phyloP scores from a whole-genome alignment of 64 coral and sea anemone genomes.

The Anthopleura sola region DNA sequence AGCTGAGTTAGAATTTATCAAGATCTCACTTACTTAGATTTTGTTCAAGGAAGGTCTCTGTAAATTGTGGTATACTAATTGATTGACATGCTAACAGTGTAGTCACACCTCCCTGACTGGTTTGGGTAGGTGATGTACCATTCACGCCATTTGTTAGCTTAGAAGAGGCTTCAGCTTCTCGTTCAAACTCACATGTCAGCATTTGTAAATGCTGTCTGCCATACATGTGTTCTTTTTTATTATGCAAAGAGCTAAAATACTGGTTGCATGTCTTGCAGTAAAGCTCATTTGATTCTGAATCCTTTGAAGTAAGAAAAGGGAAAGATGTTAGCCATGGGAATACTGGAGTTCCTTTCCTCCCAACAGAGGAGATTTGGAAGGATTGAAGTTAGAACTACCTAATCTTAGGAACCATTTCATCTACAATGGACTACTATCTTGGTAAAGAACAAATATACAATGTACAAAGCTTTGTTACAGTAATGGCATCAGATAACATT shows the following conservation, averaged over 20 bases:
- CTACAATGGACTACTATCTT: too few species aligned
- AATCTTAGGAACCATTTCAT: too few species aligned
- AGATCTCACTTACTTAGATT: conserved; percentile 71
- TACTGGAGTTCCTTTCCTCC: too few species aligned
- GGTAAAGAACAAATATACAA: too few species aligned
- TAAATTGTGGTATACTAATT: conserved; percentile 81
- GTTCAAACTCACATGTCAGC: conserved; percentile 91
- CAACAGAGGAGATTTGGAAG: too few species aligned
- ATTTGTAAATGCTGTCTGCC: conserved; percentile 81
- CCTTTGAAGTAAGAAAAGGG: conserved; percentile 24
- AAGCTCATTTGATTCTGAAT: conserved; percentile 63
- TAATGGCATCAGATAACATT: too few species aligned
- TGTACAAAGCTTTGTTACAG: too few species aligned
- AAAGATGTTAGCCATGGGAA: background rate
- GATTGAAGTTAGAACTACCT: too few species aligned
- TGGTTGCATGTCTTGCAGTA: conserved; percentile 88
- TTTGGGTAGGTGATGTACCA: background rate
- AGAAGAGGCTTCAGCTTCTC: conserved; percentile 71
- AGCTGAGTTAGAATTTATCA: too few species aligned
- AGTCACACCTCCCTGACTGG: background rate
- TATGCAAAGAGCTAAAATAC: conserved; percentile 85
- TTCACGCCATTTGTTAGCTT: conserved; percentile 10
- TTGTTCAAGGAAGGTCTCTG: conserved; percentile 77
- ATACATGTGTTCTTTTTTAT: conserved; percentile 89
- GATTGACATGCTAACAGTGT: conserved; percentile 27